These are phyloP conservation scores for Misgurnus anguillicaudatus DNA, from an alignment of 2,113 vertebrate genomes.

Conservation along the genomic window DNA sequence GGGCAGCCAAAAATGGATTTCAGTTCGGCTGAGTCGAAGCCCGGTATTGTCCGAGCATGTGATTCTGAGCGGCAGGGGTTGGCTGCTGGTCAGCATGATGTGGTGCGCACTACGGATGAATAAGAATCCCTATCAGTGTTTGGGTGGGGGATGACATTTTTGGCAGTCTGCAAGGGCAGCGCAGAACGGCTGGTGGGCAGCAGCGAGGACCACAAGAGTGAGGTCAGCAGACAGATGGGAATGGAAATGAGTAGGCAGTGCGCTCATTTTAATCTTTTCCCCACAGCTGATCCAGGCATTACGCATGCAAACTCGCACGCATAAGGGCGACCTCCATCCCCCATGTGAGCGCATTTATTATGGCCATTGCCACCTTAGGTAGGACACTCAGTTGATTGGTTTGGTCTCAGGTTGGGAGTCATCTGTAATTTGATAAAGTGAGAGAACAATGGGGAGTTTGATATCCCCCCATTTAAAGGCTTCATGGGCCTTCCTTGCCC, in stretches of 20 bases:
- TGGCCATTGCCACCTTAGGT: conserved; percentile 44
- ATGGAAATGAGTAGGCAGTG: conserved; percentile 72
- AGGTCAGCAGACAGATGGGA: conserved; percentile 81
- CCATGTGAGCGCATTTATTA: conserved; percentile 34
- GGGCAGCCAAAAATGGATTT: conserved; percentile 66
- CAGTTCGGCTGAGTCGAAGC: conserved; percentile 12
- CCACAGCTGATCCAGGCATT: conserved; percentile 72
- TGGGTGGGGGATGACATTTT: conserved; percentile 12
- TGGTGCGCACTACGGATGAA: conserved; percentile 18
- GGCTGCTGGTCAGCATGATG: neutral
- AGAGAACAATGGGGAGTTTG: conserved; percentile 68
- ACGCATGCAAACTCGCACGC: conserved; percentile 66
- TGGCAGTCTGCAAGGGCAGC: conserved; percentile 3
- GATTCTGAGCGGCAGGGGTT: conserved; percentile 15
- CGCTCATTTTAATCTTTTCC: conserved; percentile 74
- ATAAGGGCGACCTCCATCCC: conserved; percentile 49
- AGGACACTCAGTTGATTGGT: conserved; percentile 57
- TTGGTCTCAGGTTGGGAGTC: conserved; percentile 63
- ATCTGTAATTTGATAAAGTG: conserved; percentile 62
- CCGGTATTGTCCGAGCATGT: conserved; percentile 23
- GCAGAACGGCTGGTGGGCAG: neutral
- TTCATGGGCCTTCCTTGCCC: conserved; percentile 54
- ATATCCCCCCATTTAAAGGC: conserved; percentile 67
- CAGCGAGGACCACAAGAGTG: conserved; percentile 53
- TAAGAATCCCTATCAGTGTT: conserved; percentile 19